Base-by-base conservation (phyloP, 1,140 invertebrate species). In the Drosophila eugracilis region DNA sequence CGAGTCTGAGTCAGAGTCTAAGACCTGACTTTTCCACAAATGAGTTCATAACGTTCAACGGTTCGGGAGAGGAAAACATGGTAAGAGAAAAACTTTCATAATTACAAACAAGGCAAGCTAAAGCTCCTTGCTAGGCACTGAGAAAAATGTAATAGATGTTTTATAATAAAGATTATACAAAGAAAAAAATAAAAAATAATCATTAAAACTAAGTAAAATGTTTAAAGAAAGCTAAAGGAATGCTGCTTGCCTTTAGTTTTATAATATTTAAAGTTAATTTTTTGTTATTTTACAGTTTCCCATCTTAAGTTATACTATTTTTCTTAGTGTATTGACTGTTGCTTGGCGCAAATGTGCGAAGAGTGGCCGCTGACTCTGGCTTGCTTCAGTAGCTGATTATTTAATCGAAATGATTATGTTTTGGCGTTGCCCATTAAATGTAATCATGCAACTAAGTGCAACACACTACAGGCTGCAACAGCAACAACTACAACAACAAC, bases 351-450 rank as follows among this genome's bases (percentile, higher is more conserved):
- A 86, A 81, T 80, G 80, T 85, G 67, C 72, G 67, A 80, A 76
- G 71, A 84, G 71, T 55, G 57, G 34, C 48, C 58, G 30, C 49
- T 54, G 55, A 58, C 55, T 58, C 55, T 50, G 54, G 41, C 44
- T 60, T 54, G 36, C 78, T 77, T 65, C 45, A 76, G 73, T 76
- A 81, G 73, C 77, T 85, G 83, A 86, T 85, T 85, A 85, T 85
- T 81, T 86, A 85, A 85, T 85, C 77, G 77, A 85, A 85, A 85
- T 86, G 62, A 85, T 85, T 86, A 86, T 85, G 81, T 71, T 85
- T 85, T 65, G 71, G 74, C 69, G 70, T 81, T 73, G 63, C 34
- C 69, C 63, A 85, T 85, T 86, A 85, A 77, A 77, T 80, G 58
- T 75, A 86, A 85, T 84, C 80, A 85, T 76, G 60, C 53, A 63